Conservation (phyloP, 2,113 vertebrate genomes). For the Lepidothrix coronata region DNA sequence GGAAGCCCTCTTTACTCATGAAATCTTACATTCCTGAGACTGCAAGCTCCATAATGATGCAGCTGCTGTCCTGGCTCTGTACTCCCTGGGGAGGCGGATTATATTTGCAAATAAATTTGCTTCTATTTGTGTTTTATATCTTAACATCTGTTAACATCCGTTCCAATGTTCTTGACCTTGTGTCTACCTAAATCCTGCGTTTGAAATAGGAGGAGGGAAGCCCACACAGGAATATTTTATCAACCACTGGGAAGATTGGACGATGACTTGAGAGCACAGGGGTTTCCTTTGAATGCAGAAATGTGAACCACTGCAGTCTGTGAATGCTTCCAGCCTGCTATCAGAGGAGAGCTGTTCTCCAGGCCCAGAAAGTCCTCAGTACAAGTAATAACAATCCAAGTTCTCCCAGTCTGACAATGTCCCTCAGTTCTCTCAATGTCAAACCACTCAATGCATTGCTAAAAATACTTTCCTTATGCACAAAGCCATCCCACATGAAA, state of each 20-base stretch:
- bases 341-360: background rate
- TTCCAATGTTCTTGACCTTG: background rate
- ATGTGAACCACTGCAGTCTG: background rate
- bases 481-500: constrained; percentile 15
- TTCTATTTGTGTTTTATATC: background rate
- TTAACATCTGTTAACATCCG: too few relatives aligned
- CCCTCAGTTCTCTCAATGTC: constrained; percentile 50
- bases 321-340: background rate
- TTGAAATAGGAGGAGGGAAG: background rate
- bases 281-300: background rate
- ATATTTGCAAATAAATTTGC: background rate
- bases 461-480: constrained; percentile 47
- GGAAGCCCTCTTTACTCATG: background rate
- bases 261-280: background rate
- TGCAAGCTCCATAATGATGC: background rate
- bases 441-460: background rate
- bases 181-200: background rate
- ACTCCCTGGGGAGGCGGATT: background rate
- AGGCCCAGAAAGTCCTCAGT: background rate
- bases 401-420: background rate
- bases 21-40: fast-evolving
- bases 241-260: background rate
- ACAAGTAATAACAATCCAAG: background rate
- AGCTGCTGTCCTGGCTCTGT: background rate
- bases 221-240: background rate